Base-by-base conservation (phyloP, 2,888 invertebrate genomes). In the Nomada goodeniana region DNA sequence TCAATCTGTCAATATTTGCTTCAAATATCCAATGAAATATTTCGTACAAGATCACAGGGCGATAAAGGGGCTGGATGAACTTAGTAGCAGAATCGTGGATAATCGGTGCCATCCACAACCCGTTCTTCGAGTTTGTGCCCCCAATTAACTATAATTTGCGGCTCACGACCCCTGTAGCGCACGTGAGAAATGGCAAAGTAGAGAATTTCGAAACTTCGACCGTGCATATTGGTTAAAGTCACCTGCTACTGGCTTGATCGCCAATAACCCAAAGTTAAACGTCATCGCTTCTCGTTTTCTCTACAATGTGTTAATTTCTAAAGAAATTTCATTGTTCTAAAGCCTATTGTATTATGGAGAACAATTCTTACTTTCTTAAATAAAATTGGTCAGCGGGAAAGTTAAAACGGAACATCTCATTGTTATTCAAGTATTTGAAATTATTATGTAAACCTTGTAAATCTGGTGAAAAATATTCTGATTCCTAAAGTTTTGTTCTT, bases 61-160 rank as follows among this genome's bases (percentile, higher is more conserved):
- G 47, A 29, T 50, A 26, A 63, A 47, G 47, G 18, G 42, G 11
- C 47, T 67, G 13, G 60, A 71, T 71, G 65, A 76, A 71, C 71
- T 71, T 63, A 36, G 20, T 26, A 70, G 36, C 44, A 65, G 65
- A 76, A 80, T 77, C 68, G 61, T 52, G 68, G 57, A 80, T 80
- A 80, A 73, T 59, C 80, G 68, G 29, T 68, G 60, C 67, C 52
- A 67, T 68, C 29, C 63, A 42, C 72, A 5, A n/a, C 20, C 61
- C 68, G 44, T 52, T 75, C 63, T 52, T 68, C 78, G 59, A 61
- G 77, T 60, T 71, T 55, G 76, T 23, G 61, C 36, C 70, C 61
- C 50, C 76, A 67, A 76, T 80, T 76, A 80, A 77, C 77, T 65
- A 67, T 75, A 85, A 85, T 85, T 85, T 85, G 82, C 75, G 72